These are phyloP conservation scores for Hydropotes inermis DNA, from an alignment of 2,113 vertebrate species.

Conservation along the genomic window DNA sequence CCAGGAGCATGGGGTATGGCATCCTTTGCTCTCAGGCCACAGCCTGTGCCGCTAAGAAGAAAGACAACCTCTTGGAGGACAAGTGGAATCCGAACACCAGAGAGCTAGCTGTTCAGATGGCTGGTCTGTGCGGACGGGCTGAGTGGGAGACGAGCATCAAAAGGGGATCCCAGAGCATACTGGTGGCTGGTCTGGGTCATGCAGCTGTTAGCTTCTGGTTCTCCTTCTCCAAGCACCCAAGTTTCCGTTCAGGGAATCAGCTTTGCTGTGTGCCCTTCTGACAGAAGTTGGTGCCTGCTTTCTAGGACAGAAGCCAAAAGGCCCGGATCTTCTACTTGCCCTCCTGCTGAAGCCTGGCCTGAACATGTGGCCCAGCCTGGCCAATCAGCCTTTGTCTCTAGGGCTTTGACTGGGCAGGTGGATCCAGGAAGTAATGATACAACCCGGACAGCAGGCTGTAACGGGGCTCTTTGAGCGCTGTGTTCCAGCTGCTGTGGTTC, in stretches of 20 bases:
- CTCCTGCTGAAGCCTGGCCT: background rate
- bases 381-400: background rate
- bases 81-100: background rate
- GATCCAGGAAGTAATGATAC: background rate
- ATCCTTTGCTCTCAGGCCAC: background rate
- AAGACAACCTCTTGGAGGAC: background rate
- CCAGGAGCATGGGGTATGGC: background rate
- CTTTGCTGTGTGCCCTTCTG: background rate
- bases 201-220: background rate
- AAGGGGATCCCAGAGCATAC: background rate
- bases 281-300: background rate
- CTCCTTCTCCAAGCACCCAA: background rate
- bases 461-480: accelerated
- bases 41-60: background rate
- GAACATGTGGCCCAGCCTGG: background rate
- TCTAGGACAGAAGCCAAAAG: background rate
- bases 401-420: background rate
- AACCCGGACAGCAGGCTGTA: background rate
- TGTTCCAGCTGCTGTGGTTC: accelerated
- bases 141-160: background rate
- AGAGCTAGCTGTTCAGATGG: background rate
- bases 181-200: background rate
- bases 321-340: background rate
- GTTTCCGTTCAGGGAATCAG: background rate
- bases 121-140: background rate